These are phyloP conservation scores for Cephus nigrinus DNA, from an alignment of 2,888 invertebrate species.

Conservation along the genomic window DNA sequence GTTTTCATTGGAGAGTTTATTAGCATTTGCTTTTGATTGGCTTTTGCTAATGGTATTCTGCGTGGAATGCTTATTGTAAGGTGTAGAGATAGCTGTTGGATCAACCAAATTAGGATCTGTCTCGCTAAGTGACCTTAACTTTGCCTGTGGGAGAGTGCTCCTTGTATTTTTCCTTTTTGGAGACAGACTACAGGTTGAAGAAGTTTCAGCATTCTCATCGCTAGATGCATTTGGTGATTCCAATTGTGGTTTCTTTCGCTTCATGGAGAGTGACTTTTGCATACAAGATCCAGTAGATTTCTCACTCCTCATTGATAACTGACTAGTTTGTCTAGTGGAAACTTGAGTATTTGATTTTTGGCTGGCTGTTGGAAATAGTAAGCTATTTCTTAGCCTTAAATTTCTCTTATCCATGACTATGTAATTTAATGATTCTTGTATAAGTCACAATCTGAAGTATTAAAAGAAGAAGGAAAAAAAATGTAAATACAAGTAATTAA, in stretches of 20 bases:
- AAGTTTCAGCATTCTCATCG: conserved; percentile 8
- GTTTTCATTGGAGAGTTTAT: neutral
- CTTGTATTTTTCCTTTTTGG: neutral
- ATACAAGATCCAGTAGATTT: conserved; percentile 21
- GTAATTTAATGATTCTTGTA: neutral
- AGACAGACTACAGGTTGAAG: neutral
- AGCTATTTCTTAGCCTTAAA: conserved; percentile 26
- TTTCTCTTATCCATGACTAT: conserved; percentile 37
- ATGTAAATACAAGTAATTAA: neutral
- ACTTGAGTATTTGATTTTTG: conserved; percentile 16
- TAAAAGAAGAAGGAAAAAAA: neutral
- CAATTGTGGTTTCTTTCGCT: conserved; percentile 12
- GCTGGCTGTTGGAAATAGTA: conserved; percentile 19
- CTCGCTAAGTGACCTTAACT: neutral
- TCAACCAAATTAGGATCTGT: neutral
- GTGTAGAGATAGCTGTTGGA: neutral
- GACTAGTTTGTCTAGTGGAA: conserved; percentile 2
- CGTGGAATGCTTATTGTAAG: neutral
- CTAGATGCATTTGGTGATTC: neutral
- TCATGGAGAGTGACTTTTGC: conserved; percentile 9
- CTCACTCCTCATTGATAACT: conserved; percentile 16
- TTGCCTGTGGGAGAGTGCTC: neutral
- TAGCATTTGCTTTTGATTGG: neutral
- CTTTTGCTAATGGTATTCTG: neutral
- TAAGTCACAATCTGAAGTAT: neutral